A percentile compares a stretch with the other conserved stretches of the same genome.
phyloP scores from a whole-genome alignment of 2,113 vertebrate genomes.

The Zingel zingel region DNA sequence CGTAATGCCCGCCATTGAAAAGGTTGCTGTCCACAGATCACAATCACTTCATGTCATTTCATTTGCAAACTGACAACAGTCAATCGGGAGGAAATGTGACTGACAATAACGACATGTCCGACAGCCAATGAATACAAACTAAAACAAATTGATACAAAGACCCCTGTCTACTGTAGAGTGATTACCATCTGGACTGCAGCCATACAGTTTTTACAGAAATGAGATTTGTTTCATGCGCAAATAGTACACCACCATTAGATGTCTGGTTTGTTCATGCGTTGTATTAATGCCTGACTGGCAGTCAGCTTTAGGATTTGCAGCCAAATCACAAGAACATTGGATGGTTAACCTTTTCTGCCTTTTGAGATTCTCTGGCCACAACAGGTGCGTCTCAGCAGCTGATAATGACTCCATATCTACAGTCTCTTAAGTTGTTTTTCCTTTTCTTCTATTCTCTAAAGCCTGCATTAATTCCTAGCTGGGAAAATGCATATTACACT shows the following conservation, averaged over 20 bases:
- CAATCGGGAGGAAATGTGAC: constrained; percentile 38
- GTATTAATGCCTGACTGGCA: constrained; percentile 46
- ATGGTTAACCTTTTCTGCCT: constrained; percentile 34
- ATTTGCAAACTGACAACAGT: constrained; percentile 49
- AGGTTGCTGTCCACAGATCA: constrained; percentile 22
- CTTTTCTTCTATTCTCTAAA: constrained; percentile 6
- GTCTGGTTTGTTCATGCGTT: constrained; percentile 31
- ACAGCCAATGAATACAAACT: constrained; percentile 10
- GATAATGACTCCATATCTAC: constrained; percentile 41
- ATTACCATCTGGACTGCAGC: constrained; percentile 56
- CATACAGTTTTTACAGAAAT: constrained; percentile 38
- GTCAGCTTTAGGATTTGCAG: constrained; percentile 29
- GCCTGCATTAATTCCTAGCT: background rate
- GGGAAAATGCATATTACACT: constrained; percentile 3
- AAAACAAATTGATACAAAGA: constrained; percentile 23
- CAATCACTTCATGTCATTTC: constrained; percentile 30
- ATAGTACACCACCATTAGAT: constrained; percentile 30
- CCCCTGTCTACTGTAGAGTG: constrained; percentile 1
- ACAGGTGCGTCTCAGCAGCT: constrained; percentile 53
- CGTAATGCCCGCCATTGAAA: background rate
- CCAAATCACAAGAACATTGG: constrained; percentile 63
- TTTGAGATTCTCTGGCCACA: constrained; percentile 47
- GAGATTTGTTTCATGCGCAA: constrained; percentile 43
- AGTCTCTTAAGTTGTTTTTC: constrained; percentile 18
- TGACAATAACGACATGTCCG: constrained; percentile 34